Base-by-base conservation (phyloP, 2,113 vertebrate species). In the Oncorhynchus keta region DNA sequence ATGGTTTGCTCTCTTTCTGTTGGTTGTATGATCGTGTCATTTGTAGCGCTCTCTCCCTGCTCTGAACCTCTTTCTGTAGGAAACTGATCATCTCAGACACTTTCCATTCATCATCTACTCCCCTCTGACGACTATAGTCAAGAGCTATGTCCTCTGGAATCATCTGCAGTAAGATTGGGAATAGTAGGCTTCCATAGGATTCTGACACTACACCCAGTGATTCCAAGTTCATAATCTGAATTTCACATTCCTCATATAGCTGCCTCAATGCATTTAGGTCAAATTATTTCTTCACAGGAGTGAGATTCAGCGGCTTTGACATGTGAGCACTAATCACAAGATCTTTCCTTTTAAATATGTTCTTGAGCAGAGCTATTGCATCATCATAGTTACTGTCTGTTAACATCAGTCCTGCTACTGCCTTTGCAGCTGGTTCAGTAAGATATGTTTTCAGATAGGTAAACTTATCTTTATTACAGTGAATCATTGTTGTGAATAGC, bases 101-200 rank as follows among this genome's bases (percentile, higher is more conserved):
- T 13, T 73, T 78, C 71, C 62, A 73, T 68, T 73, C 65, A 73
- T 73, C 64, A 59, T 70, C 30, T 20, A 14, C 64, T 57, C 39
- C 65, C 26, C 45, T 73, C 22, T 73, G 39, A 18, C 3, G 32
- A 62, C 66, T 74, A 30, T 45, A 51, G 18, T 74, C 35, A 68
- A 79, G 28, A 74, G 77, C 32, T 16, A 69, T 69, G 64, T 79
- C 51, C 9, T 74, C 72, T 49, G 77, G 66, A 12, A 79, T 74
- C 77, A 62, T 74, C 59, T 14, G 28, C 28, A 28, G 3, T 28
- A 28, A 28, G 28, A 28, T 28, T 28, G 77, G 45, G 16, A 65
- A 79, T n/a, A 79, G 39, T 5, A 74, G n/a, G 32, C 72, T 68
- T 49, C 72, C 48, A 65, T 74, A 74, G 3, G 64, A 68, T 14